A percentile compares a stretch with the other conserved stretches of the same genome.
phyloP scores from a whole-genome alignment of 2,113 vertebrate genomes.

The Nibea albiflora region DNA sequence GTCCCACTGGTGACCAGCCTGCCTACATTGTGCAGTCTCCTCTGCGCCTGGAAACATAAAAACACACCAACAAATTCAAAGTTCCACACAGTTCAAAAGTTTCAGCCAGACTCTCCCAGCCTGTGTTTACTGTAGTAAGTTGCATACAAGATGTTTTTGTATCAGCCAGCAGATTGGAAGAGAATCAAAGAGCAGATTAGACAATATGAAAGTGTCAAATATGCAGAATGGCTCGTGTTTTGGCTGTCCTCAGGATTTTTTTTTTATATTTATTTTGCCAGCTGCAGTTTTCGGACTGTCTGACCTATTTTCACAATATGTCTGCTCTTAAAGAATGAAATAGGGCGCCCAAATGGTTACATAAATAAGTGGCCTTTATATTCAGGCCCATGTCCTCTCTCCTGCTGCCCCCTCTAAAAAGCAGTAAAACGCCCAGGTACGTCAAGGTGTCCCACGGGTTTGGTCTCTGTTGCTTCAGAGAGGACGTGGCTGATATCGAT shows the following conservation, averaged over 20 bases:
- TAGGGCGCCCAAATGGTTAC: slow-evolving; percentile 56
- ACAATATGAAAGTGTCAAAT: slow-evolving; percentile 17
- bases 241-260: slow-evolving; percentile 28
- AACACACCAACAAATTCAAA: slow-evolving; percentile 23
- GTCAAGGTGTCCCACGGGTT: slow-evolving; percentile 56
- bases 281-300: slow-evolving; percentile 59
- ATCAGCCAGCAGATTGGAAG: neutral
- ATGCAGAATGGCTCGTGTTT: slow-evolving; percentile 30
- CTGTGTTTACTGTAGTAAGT: neutral
- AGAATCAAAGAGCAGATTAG: neutral
- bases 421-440: slow-evolving; percentile 60
- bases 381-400: slow-evolving; percentile 73
- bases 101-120: neutral
- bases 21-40: slow-evolving; percentile 79
- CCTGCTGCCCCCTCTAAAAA: slow-evolving; percentile 52
- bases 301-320: slow-evolving; percentile 79
- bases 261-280: neutral
- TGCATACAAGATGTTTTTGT: neutral
- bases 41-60: slow-evolving; percentile 60
- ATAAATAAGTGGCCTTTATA: slow-evolving; percentile 78
- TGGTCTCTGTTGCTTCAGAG: slow-evolving; percentile 26
- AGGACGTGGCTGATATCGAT: slow-evolving; percentile 58
- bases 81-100: slow-evolving; percentile 14
- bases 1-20: slow-evolving; percentile 64
- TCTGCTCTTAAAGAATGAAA: slow-evolving; percentile 62